Percentiles rank a stretch among this genome's conserved stretches.
phyloP scores from a whole-genome alignment of 2,797 vertebrate genomes.

The Enteromius afrohamiltoni region DNA sequence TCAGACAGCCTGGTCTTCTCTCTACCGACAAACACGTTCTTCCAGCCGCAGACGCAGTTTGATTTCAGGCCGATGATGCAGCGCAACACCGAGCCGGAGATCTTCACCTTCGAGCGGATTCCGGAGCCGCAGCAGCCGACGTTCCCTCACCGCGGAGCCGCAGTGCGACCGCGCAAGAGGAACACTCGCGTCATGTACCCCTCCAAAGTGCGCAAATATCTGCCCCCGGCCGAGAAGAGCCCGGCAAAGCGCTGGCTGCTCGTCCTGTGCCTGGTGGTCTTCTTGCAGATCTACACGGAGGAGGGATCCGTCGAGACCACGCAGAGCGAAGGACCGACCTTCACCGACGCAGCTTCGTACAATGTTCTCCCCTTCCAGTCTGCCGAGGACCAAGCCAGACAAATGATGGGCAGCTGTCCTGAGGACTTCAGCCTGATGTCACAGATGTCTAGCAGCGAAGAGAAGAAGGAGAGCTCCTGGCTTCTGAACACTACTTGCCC shows the following conservation, averaged over 20 bases:
- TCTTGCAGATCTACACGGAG: conserved; percentile 81
- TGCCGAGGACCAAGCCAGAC: conserved; percentile 65
- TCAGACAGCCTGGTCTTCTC: conserved; percentile 67
- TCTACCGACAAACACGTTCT: conserved; percentile 46
- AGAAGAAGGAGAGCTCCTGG: conserved; percentile 22
- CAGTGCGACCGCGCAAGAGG: conserved; percentile 72
- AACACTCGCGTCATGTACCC: conserved; percentile 80
- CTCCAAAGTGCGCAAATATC: conserved; percentile 79
- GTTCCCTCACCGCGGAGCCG: conserved; percentile 61
- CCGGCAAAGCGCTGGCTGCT: conserved; percentile 78
- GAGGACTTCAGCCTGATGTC: conserved; percentile 20
- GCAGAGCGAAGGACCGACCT: conserved; percentile 43
- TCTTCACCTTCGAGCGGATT: conserved; percentile 80
- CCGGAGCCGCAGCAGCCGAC: conserved; percentile 54
- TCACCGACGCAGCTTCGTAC: conserved; percentile 56
- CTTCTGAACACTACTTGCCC: conserved; percentile 57
- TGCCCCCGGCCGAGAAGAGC: conserved; percentile 77
- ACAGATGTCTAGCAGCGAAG: not conserved
- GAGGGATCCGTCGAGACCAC: conserved; percentile 60
- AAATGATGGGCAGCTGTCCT: conserved; percentile 48
- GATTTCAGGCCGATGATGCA: conserved; percentile 57
- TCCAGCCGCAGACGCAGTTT: conserved; percentile 56
- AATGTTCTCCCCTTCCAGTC: conserved; percentile 68
- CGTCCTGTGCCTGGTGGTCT: conserved; percentile 76
- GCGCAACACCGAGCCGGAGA: conserved; percentile 77